These are phyloP conservation scores for Leptodactylus fallax DNA, from an alignment of 2,797 vertebrate species.

Conservation along the genomic window DNA sequence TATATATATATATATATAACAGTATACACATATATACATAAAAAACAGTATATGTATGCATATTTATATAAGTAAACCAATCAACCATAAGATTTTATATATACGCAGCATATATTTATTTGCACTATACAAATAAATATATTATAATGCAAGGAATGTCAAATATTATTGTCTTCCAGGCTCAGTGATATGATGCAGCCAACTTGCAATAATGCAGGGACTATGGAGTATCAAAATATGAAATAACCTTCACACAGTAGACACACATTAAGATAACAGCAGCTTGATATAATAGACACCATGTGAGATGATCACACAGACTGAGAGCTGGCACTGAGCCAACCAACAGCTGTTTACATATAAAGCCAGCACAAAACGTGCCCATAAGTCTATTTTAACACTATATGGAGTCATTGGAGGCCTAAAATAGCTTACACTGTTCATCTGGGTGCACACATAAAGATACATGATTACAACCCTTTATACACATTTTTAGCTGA, in stretches of 20 bases:
- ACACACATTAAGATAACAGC: not conserved
- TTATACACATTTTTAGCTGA: not conserved
- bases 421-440: not conserved
- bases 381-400: conserved; percentile 18
- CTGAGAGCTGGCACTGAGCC: not conserved
- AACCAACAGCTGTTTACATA: conserved; percentile 15
- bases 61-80: too few species aligned
- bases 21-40: too few species aligned
- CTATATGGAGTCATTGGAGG: not conserved
- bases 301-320: conserved; percentile 6
- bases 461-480: not conserved
- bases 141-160: not conserved
- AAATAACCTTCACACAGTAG: not conserved
- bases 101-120: too few species aligned
- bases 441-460: not conserved
- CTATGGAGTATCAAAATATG: not conserved
- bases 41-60: too few species aligned
- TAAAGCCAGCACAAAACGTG: conserved; percentile 9
- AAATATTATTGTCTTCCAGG: not conserved
- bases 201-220: not conserved
- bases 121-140: too few species aligned
- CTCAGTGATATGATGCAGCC: not conserved
- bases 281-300: conserved; percentile 10
- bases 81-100: too few species aligned
- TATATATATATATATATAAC: too few species aligned